These are phyloP conservation scores for Peucedramus taeniatus DNA, from an alignment of 2,113 vertebrate species.

Conservation along the genomic window DNA sequence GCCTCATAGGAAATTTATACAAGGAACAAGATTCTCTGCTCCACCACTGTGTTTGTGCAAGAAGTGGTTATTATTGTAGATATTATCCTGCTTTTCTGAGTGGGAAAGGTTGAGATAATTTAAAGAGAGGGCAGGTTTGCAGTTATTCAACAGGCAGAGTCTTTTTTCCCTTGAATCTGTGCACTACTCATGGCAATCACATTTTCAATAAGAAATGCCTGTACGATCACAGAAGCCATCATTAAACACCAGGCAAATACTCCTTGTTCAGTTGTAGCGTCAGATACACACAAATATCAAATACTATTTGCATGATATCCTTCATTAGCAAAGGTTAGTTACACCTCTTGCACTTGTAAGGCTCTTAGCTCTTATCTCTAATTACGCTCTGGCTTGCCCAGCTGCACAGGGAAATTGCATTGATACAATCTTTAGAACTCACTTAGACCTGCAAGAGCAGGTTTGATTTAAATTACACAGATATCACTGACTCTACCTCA, in stretches of 20 bases:
- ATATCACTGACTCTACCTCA: slow-evolving; percentile 11
- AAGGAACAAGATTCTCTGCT: neutral
- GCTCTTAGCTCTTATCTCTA: slow-evolving; percentile 42
- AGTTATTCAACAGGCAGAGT: neutral
- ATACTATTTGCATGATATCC: slow-evolving; percentile 14
- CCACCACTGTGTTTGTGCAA: neutral
- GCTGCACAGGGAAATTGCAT: slow-evolving; percentile 44
- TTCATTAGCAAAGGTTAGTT: slow-evolving; percentile 55
- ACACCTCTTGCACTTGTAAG: slow-evolving; percentile 13
- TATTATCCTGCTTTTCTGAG: neutral
- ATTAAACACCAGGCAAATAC: neutral
- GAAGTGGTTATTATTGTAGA: neutral
- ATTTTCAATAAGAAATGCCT: neutral
- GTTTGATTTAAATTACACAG: slow-evolving; percentile 56
- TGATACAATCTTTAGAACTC: slow-evolving; percentile 56
- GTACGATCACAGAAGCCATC: neutral
- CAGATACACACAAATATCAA: slow-evolving; percentile 6
- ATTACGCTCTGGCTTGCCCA: neutral
- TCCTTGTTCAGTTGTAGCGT: neutral
- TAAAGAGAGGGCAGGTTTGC: neutral
- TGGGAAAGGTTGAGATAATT: neutral
- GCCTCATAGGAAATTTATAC: neutral
- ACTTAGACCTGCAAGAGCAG: slow-evolving; percentile 2
- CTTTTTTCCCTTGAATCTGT: neutral
- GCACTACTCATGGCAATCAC: neutral